A percentile compares a stretch with the other conserved stretches of the same genome.
These are phyloP conservation scores for Muricea muricata DNA, from an alignment of 92 coral and sea anemone genomes.

Conservation along the genomic window DNA sequence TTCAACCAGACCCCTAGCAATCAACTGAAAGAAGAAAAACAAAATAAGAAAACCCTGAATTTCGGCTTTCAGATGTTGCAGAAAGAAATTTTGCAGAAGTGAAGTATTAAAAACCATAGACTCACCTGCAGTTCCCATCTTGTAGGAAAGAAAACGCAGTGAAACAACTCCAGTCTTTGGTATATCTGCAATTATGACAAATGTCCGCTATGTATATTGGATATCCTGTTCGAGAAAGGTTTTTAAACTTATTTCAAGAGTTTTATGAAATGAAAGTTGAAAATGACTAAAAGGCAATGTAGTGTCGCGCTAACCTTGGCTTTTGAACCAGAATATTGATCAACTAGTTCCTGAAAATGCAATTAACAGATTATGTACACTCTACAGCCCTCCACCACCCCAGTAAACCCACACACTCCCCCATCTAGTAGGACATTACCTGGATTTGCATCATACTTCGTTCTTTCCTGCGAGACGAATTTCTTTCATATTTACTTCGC, in stretches of 20 bases:
- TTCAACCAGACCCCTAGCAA: no score
- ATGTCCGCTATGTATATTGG: background rate
- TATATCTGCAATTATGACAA: conserved; percentile 57
- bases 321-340: conserved; percentile 21
- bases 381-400: no score
- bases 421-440: conserved; percentile 63
- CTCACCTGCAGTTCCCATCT: conserved; percentile 91
- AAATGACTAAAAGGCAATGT: no score
- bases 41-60: no score
- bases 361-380: no score
- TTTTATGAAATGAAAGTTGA: background rate
- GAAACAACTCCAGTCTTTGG: conserved; percentile 62
- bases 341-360: conserved; percentile 39
- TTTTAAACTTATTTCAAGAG: no score
- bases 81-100: no score
- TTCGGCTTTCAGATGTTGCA: no score
- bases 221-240: no score
- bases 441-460: conserved; percentile 96
- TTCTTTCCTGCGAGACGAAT: conserved; percentile 76
- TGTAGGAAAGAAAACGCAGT: conserved; percentile 82
- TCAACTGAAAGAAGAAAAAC: no score
- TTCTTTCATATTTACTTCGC: conserved; percentile 89
- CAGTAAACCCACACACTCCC: no score
- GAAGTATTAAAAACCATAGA: no score
- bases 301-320: background rate